Percentiles rank a stretch among this genome's conserved stretches.
Conservation (phyloP, 1,140 invertebrate genomes). For the Microplitis mediator region DNA sequence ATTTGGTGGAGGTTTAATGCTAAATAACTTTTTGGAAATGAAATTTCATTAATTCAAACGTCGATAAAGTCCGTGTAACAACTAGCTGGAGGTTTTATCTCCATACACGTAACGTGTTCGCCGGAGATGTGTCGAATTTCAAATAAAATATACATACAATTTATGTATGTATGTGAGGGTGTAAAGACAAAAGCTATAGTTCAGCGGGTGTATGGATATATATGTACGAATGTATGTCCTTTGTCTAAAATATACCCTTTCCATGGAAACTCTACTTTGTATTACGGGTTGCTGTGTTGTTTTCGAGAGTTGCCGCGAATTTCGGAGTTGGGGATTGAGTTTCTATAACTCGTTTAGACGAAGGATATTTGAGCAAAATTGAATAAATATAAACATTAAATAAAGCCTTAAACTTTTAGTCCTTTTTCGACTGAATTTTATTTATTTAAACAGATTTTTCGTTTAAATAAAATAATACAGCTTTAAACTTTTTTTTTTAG, state of each 20-base stretch:
- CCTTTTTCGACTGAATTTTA: no score
- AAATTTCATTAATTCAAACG: conserved; percentile 17
- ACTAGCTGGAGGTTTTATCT: neutral
- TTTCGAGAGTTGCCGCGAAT: conserved; percentile 18
- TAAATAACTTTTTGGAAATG: conserved; percentile 7
- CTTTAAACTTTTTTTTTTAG: no score
- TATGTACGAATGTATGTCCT: no score
- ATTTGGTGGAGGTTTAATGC: neutral
- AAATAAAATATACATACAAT: no score
- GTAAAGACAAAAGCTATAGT: neutral
- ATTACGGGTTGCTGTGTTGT: conserved; percentile 15
- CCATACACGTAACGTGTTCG: neutral
- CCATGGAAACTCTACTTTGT: conserved; percentile 6
- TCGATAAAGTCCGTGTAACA: conserved; percentile 1
- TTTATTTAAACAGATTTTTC: no score
- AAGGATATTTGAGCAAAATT: conserved; percentile 1
- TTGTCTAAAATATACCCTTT: no score
- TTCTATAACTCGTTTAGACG: conserved; percentile 16
- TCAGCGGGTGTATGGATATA: no score
- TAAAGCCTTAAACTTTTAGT: no score
- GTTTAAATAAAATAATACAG: no score
- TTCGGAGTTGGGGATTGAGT: conserved; percentile 5
- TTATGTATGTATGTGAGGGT: neutral
- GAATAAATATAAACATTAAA: neutral
- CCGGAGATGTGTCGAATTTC: no score